Conservation (phyloP, 2,888 invertebrate species). For the Leistus spinibarbis region DNA sequence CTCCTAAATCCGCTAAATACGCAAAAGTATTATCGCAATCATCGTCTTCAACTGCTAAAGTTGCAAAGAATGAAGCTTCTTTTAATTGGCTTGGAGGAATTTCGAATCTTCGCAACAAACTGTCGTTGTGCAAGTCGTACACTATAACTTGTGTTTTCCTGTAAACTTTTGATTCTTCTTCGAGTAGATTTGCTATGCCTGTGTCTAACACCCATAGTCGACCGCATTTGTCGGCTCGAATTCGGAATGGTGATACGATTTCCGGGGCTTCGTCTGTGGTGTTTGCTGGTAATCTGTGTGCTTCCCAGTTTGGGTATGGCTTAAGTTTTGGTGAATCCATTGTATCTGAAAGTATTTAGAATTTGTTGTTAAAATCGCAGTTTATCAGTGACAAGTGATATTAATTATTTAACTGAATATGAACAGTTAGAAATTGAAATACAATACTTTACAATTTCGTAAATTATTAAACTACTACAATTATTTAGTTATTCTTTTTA, state of each 20-base stretch:
- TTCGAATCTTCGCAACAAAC: conserved; percentile 67
- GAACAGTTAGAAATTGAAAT: no score
- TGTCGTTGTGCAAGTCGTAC: conserved; percentile 75
- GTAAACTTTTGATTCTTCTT: conserved; percentile 57
- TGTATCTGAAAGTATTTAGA: conserved; percentile 62
- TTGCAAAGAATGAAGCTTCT: conserved; percentile 73
- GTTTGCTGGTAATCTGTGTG: conserved; percentile 64
- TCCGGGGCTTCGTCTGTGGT: conserved; percentile 63
- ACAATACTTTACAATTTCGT: no score
- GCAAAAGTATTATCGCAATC: conserved; percentile 75
- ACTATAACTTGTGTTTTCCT: conserved; percentile 70
- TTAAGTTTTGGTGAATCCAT: conserved; percentile 70
- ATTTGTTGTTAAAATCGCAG: no score
- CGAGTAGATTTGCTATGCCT: conserved; percentile 68
- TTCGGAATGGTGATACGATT: conserved; percentile 74
- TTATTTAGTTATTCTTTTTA: no score
- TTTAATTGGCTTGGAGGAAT: conserved; percentile 71
- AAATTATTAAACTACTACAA: no score
- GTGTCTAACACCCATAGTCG: conserved; percentile 82
- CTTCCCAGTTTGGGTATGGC: conserved; percentile 83
- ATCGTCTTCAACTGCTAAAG: conserved; percentile 76
- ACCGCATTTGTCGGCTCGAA: conserved; percentile 76
- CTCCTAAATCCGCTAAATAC: conserved; percentile 73
- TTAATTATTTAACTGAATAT: no score
- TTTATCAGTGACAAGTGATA: no score